Evolutionary conservation across 2,797 vertebrate species (phyloP), one percentile per base, ranked within the genome.

Genomic region (Halcyon chelicuti): DNA sequence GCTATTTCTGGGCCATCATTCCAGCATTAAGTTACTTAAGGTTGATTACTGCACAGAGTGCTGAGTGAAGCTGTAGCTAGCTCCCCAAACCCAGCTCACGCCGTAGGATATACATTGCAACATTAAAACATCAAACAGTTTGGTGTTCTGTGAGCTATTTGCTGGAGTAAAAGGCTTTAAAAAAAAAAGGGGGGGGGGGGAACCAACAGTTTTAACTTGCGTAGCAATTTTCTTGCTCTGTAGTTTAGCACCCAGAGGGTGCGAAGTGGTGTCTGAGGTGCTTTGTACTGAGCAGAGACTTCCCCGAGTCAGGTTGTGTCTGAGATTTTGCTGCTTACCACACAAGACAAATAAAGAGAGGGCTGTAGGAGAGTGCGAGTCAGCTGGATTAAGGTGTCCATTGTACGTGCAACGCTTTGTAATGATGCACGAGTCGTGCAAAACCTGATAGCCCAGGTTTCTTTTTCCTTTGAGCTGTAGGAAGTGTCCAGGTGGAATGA

Each of bases 81-180:
- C 79, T 94, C 67, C 86, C 82, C 87, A 90, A 92, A 85, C 86
- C 65, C 77, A 22, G 33, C 39, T 90, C 2, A 0, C 90, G 85
- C 93, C 62, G 44, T 71, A 63, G 93, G 87, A 82, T 89, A 92
- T 77, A 6, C 80, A 55, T 42, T 87, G 65, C 65, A 72, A 80
- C 67, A 44, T 79, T 87, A 90, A 92, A 96, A 86, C 80, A 96
- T 96, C 91, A 94, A 96, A 91, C 55, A 73, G 40, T 76, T 90
- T 81, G 74, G 46, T 88, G 62, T 92, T 90, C 86, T 94, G 46
- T 83, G 83, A 92, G 85, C 80, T 91, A 95, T 97, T 95, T 94
- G 87, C 72, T 90, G 68, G 86, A 84, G 65, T 94, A 88, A 93
- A 90, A 92, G 81, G 40, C 72, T 93, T 88, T 2, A 57, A 49